Evolutionary conservation across 2,888 invertebrate species (phyloP), one percentile per base, ranked within the genome.

Genomic region (Prosopocoilus inquinatus): DNA sequence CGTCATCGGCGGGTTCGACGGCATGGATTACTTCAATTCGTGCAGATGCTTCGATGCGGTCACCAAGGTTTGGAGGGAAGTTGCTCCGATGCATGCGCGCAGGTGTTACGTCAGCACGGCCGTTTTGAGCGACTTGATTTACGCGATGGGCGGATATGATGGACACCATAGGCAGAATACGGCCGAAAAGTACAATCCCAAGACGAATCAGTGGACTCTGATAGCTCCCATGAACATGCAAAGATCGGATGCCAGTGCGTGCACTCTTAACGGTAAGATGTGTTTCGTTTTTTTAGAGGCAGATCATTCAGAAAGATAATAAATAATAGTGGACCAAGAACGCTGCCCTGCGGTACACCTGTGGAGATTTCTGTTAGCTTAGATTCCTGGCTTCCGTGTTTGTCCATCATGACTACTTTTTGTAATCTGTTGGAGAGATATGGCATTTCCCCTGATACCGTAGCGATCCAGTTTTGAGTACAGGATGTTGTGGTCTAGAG

Each of bases 1-100:
- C 76, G 88, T 94, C 3, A 89, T 96, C 62, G 96, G 96, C 0
- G 96, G 96, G 3, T 96, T 94, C 71, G 92, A 96, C 70, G 95
- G 94, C n/a, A 83, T 86, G 78, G 88, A 89, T 67, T 85, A 84
- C 68, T 86, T 86, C 71, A 86, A 84, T 73, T 84, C 83, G 39
- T 85, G 85, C 58, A 55, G 92, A 7, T 90, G 91, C 66, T 96
- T 94, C 75, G 89, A 95, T 70, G 92, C 94, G 0, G 88, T 90
- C 2, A 84, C 81, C 1, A 94, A 93, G 76, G 78, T 75, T 32
- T 96, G 96, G 96, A 84, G 85, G 46, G 94, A 95, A 80, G 85
- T 88, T 50, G 87, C 93, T 8, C 94, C 95, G 13, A 94, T 96
- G 96, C 92, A 95, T 70, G 87, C 87, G 9, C 84, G 91, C 55